Conservation (phyloP, 1,140 invertebrate species). For the Drosophila obscura region DNA sequence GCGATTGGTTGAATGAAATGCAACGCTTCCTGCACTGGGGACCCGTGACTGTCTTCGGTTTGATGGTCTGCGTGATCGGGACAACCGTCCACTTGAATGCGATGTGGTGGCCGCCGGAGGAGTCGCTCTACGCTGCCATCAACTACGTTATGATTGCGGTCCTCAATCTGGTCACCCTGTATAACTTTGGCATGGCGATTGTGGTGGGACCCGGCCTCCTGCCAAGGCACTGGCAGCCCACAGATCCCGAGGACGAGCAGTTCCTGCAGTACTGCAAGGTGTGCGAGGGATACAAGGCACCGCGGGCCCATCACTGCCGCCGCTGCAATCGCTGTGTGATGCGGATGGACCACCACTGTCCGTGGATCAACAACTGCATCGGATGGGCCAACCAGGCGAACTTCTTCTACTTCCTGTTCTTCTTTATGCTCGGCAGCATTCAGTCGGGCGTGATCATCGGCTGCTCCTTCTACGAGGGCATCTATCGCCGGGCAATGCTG, state of each 20-base stretch:
- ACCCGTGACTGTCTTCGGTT: conserved; percentile 9
- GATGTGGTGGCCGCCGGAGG: conserved; percentile 39
- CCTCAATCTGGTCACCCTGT: conserved; percentile 13
- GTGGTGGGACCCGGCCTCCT: conserved; percentile 47
- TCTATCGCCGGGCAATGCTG: conserved; percentile 34
- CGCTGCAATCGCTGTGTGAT: conserved; percentile 96
- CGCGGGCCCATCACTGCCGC: conserved; percentile 97
- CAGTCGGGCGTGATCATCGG: conserved; percentile 91
- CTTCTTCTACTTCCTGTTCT: conserved; percentile 94
- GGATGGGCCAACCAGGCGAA: conserved; percentile 94
- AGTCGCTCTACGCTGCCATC: background rate
- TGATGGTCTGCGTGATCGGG: conserved; percentile 3
- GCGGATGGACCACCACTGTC: conserved; percentile 99
- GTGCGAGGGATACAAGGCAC: conserved; percentile 96
- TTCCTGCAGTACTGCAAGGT: conserved; percentile 93
- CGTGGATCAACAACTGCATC: conserved; percentile 88
- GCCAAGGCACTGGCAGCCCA: conserved; percentile 36
- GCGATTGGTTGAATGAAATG: conserved; percentile 7
- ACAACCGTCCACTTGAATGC: conserved; percentile 29
- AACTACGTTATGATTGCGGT: conserved; percentile 34
- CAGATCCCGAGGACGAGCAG: background rate
- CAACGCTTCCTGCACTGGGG: conserved; percentile 57
- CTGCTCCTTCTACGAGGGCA: conserved; percentile 89
- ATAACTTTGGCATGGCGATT: conserved; percentile 38
- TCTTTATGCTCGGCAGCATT: conserved; percentile 93